Base-by-base conservation (phyloP, 2,113 vertebrate species). In the Camelus bactrianus region DNA sequence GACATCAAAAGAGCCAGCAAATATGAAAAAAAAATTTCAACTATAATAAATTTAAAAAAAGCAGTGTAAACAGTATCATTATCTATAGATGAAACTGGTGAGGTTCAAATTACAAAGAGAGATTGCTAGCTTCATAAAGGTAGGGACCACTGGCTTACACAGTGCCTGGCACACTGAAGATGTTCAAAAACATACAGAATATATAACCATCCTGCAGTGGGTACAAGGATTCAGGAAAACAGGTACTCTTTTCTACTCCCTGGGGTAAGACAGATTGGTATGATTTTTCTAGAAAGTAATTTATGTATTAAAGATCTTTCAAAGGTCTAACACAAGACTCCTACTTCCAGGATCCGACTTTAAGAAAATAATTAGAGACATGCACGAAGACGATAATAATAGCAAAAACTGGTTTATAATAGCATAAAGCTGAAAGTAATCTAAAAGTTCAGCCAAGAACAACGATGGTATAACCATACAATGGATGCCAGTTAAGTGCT, bases 381-480 rank as follows among this genome's bases (percentile, higher is more conserved):
- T 93, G n/a, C 19, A 76, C 50, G 83, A 88, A 82, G 13, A 82
- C 67, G 16, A 48, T 69, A 75, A 42, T 48, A 60, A 60, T 28
- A 52, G 54, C 81, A 91, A 91, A 72, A 70, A 85, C 56, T 8
- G 12, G 75, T 70, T 86, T 73, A 46, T 72, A 89, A 60, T 7
- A 83, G 50, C 69, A 89, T 60, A 77, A 62, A 76, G 58, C 50
- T 60, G n/a, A 95, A 91, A 92, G 75, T 83, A 60, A 95, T 60
- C 75, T 50, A 50, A 32, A 83, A 76, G 52, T 30, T 76, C 42
- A 17, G 92, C n/a, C 6, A 52, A 64, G 19, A 89, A 83, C 82
- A 58, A 79, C 15, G 26, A 89, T 19, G 12, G 30, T 32, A 58
- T 38, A 82, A 92, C 14, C 38, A 88, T 4, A 87, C 72, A 79